Evolutionary conservation across 2,888 invertebrate genomes (phyloP), one percentile per base, ranked within the genome.

Genomic region (Lathronympha strigana): DNA sequence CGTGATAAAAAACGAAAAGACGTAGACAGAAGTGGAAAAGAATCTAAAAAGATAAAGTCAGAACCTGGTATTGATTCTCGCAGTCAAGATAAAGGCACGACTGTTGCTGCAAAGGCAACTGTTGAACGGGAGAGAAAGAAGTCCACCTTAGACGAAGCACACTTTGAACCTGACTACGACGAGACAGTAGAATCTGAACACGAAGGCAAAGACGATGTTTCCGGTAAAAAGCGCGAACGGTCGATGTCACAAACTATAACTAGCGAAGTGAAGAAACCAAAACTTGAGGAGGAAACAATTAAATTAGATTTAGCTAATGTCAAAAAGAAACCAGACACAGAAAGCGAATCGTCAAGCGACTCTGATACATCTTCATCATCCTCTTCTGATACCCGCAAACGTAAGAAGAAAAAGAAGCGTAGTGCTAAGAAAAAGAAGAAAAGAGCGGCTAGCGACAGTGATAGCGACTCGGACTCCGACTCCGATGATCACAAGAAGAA

Each of bases 101-200:
- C 84, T 11, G 78, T 53, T 21, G 72, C 74, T 45, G 15, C 58
- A 25, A 75, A 84, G 71, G 70, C 54, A 21, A 77, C 73, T 51
- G 61, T 71, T 2, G 91, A 93, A 25, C 88, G 92, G 0, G 93
- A 94, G 78, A 87, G 94, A 69, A 94, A 95, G 72, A 95, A 95
- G 74, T 93, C 95, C 8, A 93, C 94, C 5, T 83, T 95, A 45
- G 95, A 96, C 73, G 96, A 96, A 83, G 93, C 95, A 0, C 94
- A 93, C 76, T 95, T 95, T 77, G 95, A 95, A 75, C 95, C 95
- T 0, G 95, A 96, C 78, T 95, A 96, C 80, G 95, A 95, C 71
- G 94, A 93, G 76, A 90, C 85, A 61, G 83, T 93, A 17, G 92
- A 94, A 72, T 92, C 94, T 4, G 95, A 95, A 67, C 93, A 90